These are phyloP conservation scores for Polylopha cassiicola DNA, from an alignment of 2,888 invertebrate species.

Conservation along the genomic window DNA sequence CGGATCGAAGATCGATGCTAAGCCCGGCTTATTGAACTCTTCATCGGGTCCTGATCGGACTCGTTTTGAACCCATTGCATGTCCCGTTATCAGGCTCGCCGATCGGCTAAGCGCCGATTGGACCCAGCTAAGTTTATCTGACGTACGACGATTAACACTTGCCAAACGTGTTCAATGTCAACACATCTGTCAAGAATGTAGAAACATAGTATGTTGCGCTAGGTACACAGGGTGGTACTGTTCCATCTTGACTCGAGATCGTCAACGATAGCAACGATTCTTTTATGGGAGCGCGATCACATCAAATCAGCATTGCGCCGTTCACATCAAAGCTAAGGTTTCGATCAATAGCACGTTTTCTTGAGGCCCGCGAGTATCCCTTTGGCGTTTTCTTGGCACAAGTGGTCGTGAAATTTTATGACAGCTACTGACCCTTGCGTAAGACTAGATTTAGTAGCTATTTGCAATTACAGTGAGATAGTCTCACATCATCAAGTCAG, in stretches of 20 bases:
- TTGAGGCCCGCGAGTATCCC: slow-evolving; percentile 38
- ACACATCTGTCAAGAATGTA: too few species aligned
- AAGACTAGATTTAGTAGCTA: slow-evolving; percentile 53
- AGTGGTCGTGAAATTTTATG: slow-evolving; percentile 63
- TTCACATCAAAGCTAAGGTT: slow-evolving; percentile 27
- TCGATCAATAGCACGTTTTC: slow-evolving; percentile 32
- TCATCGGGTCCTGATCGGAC: slow-evolving; percentile 56
- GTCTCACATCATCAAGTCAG: slow-evolving; percentile 39
- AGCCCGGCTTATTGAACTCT: slow-evolving; percentile 72
- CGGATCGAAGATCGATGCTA: slow-evolving; percentile 73
- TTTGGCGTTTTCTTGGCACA: slow-evolving; percentile 37
- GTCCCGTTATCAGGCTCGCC: slow-evolving; percentile 42
- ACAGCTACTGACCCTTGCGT: slow-evolving; percentile 55
- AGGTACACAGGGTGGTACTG: too few species aligned
- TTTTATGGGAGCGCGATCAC: slow-evolving; percentile 32
- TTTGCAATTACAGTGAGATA: slow-evolving; percentile 57
- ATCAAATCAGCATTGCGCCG: slow-evolving; percentile 34
- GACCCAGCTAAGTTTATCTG: too few species aligned
- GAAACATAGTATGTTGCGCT: too few species aligned
- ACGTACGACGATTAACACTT: too few species aligned
- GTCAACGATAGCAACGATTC: too few species aligned
- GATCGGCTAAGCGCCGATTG: too few species aligned
- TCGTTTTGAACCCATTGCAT: slow-evolving; percentile 51
- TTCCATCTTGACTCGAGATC: too few species aligned
- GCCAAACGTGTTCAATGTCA: too few species aligned